These are phyloP conservation scores for Gymnothorax reevesii DNA, from an alignment of 2,797 vertebrate species.

Conservation along the genomic window DNA sequence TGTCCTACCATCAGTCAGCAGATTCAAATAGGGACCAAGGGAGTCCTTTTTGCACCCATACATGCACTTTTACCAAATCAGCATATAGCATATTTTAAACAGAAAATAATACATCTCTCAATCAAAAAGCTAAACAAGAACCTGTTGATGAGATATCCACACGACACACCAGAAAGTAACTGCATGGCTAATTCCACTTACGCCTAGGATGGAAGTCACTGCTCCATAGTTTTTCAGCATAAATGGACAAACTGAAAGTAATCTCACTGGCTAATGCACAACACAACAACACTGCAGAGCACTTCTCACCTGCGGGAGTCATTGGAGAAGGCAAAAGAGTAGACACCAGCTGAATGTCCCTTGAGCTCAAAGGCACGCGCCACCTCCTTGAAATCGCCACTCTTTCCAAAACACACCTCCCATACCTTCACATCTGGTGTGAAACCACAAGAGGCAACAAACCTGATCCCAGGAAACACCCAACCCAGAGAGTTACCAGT, in stretches of 20 bases:
- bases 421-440: conserved; percentile 96
- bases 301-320: conserved; percentile 82
- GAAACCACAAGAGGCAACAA: conserved; percentile 93
- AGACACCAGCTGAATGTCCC: conserved; percentile 86
- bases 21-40: too few relatives aligned
- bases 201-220: not conserved
- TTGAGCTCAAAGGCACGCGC: conserved; percentile 90
- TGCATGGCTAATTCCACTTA: not conserved
- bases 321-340: conserved; percentile 88
- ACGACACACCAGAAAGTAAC: not conserved
- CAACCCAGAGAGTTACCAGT: not conserved
- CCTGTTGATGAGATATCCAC: not conserved
- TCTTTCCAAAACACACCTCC: conserved; percentile 91
- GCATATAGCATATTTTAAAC: not conserved
- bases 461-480: conserved; percentile 72
- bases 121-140: not conserved
- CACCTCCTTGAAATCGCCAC: conserved; percentile 88
- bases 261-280: not conserved
- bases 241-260: conserved; percentile 4
- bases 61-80: not conserved
- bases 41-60: too few relatives aligned
- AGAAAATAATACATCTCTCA: too few relatives aligned
- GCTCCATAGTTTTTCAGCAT: not conserved
- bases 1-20: not conserved
- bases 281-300: not conserved